These are phyloP conservation scores for Eunapius fragilis DNA, from an alignment of 37 sponge, comb jelly and placozoan species.

Conservation along the genomic window DNA sequence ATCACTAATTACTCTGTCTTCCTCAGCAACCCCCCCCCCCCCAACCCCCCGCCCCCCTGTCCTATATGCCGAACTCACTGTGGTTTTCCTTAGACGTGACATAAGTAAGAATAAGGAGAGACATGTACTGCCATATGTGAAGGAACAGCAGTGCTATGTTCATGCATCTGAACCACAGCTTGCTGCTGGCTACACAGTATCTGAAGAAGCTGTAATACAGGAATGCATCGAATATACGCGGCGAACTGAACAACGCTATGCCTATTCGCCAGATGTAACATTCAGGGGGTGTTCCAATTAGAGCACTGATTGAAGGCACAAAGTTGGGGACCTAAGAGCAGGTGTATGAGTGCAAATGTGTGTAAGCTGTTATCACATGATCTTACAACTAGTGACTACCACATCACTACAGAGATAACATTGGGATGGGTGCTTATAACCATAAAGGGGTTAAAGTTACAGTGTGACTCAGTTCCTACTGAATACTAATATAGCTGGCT, in stretches of 20 bases:
- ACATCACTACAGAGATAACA: too few relatives aligned
- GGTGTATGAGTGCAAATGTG: background rate
- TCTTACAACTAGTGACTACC: background rate
- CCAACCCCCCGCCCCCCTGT: background rate
- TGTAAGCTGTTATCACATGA: background rate
- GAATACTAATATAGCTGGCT: too few relatives aligned
- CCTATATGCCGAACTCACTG: constrained; percentile 34
- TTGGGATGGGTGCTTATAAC: too few relatives aligned
- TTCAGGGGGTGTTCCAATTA: constrained; percentile 59
- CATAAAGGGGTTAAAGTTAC: too few relatives aligned
- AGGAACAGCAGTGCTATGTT: constrained; percentile 34
- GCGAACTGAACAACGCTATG: constrained; percentile 52
- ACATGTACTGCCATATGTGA: constrained; percentile 33
- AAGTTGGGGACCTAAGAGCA: constrained; percentile 62
- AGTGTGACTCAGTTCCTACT: too few relatives aligned
- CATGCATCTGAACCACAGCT: constrained; percentile 19
- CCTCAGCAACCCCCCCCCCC: background rate
- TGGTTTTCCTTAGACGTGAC: constrained; percentile 57
- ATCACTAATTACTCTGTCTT: too few relatives aligned
- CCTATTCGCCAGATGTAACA: constrained; percentile 60
- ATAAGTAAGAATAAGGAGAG: constrained; percentile 42
- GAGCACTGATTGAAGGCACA: constrained; percentile 72
- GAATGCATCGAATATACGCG: constrained; percentile 31
- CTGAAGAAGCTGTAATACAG: constrained; percentile 49
- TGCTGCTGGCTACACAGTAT: background rate